A percentile compares a stretch with the other conserved stretches of the same genome.
Conservation (phyloP, 2,888 invertebrate genomes). For the Drosophila mayaguana region DNA sequence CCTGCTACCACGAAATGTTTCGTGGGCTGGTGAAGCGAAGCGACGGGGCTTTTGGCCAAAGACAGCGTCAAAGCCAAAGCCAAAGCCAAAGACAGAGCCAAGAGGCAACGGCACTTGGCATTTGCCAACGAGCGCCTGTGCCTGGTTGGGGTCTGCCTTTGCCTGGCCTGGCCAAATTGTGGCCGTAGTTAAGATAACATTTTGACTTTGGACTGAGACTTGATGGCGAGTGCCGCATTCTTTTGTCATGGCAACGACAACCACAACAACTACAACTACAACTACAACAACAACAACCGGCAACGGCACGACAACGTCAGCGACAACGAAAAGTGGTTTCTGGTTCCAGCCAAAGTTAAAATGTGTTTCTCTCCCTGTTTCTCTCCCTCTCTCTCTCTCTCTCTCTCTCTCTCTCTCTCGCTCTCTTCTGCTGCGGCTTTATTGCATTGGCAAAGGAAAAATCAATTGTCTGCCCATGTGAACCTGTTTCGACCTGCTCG, state of each 20-base stretch:
- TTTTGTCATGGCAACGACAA: constrained; percentile 80
- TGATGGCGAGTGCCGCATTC: constrained; percentile 81
- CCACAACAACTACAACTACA: constrained; percentile 16
- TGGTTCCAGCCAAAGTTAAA: constrained; percentile 63
- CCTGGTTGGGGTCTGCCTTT: constrained; percentile 13
- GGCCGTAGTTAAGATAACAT: constrained; percentile 76
- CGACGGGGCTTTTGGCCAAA: not conserved
- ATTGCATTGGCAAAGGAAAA: constrained; percentile 68
- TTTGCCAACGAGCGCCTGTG: constrained; percentile 44
- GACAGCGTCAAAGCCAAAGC: constrained; percentile 20
- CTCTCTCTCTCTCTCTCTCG: not conserved
- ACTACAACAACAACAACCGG: constrained; percentile 58
- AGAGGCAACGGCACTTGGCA: constrained; percentile 73
- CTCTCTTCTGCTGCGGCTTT: constrained; percentile 43
- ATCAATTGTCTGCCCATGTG: constrained; percentile 72
- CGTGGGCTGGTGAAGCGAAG: not conserved
- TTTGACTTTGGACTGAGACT: constrained; percentile 76
- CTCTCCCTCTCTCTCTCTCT: not conserved
- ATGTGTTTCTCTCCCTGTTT: constrained; percentile 5
- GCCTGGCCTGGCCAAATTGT: constrained; percentile 69
- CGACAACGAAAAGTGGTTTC: constrained; percentile 69
- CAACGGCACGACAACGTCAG: constrained; percentile 67
- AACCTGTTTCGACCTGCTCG: constrained; percentile 57
- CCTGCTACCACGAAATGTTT: constrained; percentile 59
- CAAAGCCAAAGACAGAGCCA: constrained; percentile 13